Percentiles rank a stretch among this genome's conserved stretches.
These are phyloP conservation scores for Malaclemys terrapin DNA, from an alignment of 2,113 vertebrate genomes.

Conservation along the genomic window DNA sequence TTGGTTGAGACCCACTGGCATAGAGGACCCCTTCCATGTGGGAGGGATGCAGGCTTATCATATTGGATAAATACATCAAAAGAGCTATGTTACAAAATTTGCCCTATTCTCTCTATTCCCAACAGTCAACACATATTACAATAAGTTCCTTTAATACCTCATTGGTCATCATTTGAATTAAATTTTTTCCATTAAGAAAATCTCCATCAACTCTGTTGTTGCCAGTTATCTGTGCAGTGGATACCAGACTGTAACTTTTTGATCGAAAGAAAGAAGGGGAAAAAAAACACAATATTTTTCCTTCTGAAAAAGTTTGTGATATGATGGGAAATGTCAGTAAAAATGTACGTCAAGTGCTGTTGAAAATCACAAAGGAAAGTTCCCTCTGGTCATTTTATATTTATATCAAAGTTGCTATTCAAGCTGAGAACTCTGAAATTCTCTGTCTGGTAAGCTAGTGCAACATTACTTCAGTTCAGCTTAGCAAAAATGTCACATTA, in stretches of 20 bases:
- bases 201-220: neutral
- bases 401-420: neutral
- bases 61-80: neutral
- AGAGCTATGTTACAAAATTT: neutral
- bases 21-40: neutral
- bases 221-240: neutral
- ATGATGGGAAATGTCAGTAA: neutral
- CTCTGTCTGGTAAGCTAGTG: neutral
- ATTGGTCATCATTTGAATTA: neutral
- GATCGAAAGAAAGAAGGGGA: neutral
- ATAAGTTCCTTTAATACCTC: neutral
- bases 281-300: neutral
- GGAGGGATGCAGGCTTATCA: accelerated
- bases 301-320: neutral
- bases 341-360: neutral
- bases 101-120: neutral
- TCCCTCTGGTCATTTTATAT: conserved; percentile 24
- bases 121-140: neutral
- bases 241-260: neutral
- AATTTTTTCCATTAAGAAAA: neutral
- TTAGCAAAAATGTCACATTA: neutral
- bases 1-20: too few relatives aligned
- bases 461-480: neutral
- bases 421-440: neutral
- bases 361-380: neutral